Conservation (phyloP, 2,888 invertebrate genomes). For the Masnerella sp. region DNA sequence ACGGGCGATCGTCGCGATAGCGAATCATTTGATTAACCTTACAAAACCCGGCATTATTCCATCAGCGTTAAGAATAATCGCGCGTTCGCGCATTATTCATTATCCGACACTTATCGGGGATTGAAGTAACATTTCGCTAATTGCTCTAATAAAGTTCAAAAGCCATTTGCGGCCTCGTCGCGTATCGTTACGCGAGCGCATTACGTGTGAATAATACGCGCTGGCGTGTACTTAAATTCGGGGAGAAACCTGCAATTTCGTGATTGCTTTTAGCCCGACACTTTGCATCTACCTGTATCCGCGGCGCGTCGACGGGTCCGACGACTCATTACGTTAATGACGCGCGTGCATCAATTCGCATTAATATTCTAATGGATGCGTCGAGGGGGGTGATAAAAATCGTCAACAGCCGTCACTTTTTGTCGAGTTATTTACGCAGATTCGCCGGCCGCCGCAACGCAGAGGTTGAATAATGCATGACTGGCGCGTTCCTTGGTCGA, state of each 20-base stretch:
- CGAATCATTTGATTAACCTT: slow-evolving; percentile 49
- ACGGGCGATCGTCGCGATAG: slow-evolving; percentile 7
- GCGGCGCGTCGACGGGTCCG: slow-evolving; percentile 67
- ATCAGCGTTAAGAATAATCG: slow-evolving; percentile 42
- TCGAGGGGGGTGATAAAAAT: slow-evolving; percentile 58
- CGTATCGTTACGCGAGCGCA: slow-evolving; percentile 46
- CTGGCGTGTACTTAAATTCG: slow-evolving; percentile 67
- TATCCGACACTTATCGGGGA: slow-evolving; percentile 51
- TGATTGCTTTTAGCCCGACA: slow-evolving; percentile 75
- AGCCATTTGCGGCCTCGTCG: slow-evolving; percentile 56
- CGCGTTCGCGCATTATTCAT: slow-evolving; percentile 38
- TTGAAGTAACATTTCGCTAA: slow-evolving; percentile 59
- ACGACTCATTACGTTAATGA: slow-evolving; percentile 77
- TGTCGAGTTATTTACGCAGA: slow-evolving; percentile 38
- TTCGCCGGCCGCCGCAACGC: slow-evolving; percentile 30
- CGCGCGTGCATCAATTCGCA: slow-evolving; percentile 77
- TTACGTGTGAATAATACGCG: slow-evolving; percentile 57
- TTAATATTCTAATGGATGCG: slow-evolving; percentile 76
- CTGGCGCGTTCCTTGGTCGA: no score
- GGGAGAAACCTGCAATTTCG: slow-evolving; percentile 71
- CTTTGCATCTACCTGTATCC: slow-evolving; percentile 65
- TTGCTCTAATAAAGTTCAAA: slow-evolving; percentile 60
- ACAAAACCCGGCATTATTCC: slow-evolving; percentile 37
- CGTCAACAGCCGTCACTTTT: slow-evolving; percentile 49
- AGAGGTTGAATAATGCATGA: slow-evolving; percentile 44